Percentiles rank a stretch among this genome's conserved stretches.
Conservation (phyloP, 2,113 vertebrate genomes). For the Spea multiplicata region DNA sequence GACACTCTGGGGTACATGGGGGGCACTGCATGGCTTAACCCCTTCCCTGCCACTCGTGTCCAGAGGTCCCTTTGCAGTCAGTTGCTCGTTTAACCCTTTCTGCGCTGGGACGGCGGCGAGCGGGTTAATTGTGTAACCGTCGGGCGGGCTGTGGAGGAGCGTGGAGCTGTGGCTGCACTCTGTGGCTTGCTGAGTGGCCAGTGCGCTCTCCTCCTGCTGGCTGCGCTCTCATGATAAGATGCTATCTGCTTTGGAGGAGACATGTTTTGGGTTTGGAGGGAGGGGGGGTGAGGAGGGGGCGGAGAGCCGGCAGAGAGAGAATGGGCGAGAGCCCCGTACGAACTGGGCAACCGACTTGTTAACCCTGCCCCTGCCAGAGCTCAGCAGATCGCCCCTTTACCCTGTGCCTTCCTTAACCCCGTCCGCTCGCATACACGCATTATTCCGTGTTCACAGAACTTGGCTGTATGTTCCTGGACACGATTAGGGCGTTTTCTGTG, state of each 20-base stretch:
- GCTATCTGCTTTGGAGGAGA: conserved; percentile 36
- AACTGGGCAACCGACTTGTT: neutral
- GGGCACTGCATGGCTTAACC: neutral
- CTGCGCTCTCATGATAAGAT: conserved; percentile 41
- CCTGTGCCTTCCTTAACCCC: neutral
- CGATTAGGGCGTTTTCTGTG: too few species aligned
- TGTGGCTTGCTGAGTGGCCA: conserved; percentile 16
- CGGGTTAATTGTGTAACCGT: conserved; percentile 24
- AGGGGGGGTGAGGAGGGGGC: conserved; percentile 2
- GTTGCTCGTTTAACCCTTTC: too few species aligned
- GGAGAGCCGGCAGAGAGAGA: neutral
- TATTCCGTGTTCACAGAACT: too few species aligned
- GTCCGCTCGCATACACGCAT: too few species aligned
- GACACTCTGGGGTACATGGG: neutral
- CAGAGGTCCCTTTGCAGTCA: too few species aligned
- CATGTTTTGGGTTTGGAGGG: conserved; percentile 37
- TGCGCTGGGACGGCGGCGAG: neutral
- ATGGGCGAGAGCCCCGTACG: neutral
- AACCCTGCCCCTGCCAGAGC: neutral
- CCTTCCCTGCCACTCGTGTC: neutral
- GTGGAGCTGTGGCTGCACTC: conserved; percentile 7
- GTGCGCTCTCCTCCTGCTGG: conserved; percentile 22
- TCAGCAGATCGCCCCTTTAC: neutral
- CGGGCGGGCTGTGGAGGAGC: neutral
- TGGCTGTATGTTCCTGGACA: too few species aligned